Evolutionary conservation across 2,888 invertebrate genomes (phyloP).

Genomic region (Drosophila buzzatii): DNA sequence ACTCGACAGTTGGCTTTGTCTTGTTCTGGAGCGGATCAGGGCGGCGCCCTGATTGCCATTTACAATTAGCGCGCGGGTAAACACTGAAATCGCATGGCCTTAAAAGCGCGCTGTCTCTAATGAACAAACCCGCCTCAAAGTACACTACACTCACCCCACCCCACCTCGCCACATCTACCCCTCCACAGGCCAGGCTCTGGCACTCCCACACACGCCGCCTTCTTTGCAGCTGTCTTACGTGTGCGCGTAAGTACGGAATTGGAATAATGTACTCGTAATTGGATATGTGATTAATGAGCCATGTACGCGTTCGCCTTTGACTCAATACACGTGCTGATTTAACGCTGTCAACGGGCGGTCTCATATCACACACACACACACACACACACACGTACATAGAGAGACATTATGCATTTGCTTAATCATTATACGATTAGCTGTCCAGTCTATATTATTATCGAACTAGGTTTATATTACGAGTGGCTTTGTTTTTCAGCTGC

Average conservation of each 20-base stretch:
- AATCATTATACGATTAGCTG: slow-evolving; percentile 71
- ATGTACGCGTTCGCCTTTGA: slow-evolving; percentile 68
- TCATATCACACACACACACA: slow-evolving; percentile 16
- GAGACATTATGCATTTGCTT: slow-evolving; percentile 52
- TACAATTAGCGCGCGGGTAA: slow-evolving; percentile 83
- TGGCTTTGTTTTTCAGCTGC: not conserved
- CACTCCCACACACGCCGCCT: not conserved
- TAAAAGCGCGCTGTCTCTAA: slow-evolving; percentile 51
- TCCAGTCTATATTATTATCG: slow-evolving; percentile 32
- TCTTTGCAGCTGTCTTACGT: not conserved
- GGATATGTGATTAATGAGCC: slow-evolving; percentile 77
- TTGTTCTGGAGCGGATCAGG: slow-evolving; percentile 34
- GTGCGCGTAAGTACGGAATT: slow-evolving; percentile 45
- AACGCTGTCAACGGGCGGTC: slow-evolving; percentile 72
- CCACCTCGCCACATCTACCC: not conserved
- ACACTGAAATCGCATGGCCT: slow-evolving; percentile 72
- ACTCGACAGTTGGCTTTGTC: slow-evolving; percentile 65
- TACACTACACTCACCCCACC: not conserved
- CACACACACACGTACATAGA: not conserved
- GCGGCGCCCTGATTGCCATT: slow-evolving; percentile 81
- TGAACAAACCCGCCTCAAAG: slow-evolving; percentile 47
- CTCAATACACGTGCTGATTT: slow-evolving; percentile 78
- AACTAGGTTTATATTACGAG: not conserved
- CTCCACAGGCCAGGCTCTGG: not conserved
- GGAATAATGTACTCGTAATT: slow-evolving; percentile 79